Conservation (phyloP, 2,797 vertebrate genomes). For the Otus scops region DNA sequence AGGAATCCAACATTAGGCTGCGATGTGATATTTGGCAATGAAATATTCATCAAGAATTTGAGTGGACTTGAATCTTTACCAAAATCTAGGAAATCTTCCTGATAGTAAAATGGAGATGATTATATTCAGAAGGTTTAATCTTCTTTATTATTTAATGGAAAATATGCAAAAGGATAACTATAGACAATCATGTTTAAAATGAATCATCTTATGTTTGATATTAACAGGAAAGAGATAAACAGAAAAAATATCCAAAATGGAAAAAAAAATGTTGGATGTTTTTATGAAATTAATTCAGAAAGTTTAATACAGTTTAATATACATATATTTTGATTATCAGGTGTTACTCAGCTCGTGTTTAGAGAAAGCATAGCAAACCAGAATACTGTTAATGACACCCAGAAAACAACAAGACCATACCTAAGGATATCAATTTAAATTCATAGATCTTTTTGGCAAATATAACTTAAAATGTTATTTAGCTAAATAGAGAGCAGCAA, state of each 20-base stretch:
- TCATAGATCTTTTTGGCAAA: not conserved
- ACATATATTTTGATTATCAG: not conserved
- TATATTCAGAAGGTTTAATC: not conserved
- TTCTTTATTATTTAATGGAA: not conserved
- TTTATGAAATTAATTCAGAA: not conserved
- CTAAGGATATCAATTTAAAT: not conserved
- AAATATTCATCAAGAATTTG: not conserved
- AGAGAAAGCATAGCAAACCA: not conserved
- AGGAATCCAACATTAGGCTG: not conserved
- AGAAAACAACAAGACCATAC: not conserved
- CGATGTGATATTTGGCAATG: not conserved
- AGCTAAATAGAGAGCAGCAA: not conserved
- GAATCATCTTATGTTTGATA: not conserved
- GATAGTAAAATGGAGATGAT: not conserved
- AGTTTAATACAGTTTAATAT: not conserved
- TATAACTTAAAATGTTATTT: not conserved
- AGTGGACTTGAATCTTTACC: not conserved
- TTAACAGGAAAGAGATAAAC: not conserved
- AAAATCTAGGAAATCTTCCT: not conserved
- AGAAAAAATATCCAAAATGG: not conserved
- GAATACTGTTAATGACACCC: not conserved
- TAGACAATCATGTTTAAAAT: not conserved
- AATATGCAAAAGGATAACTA: not conserved
- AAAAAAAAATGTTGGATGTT: fast-evolving
- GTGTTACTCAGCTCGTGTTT: not conserved